Base-by-base conservation (phyloP, 2,797 vertebrate species). In the Gymnoscopelus microlampas region DNA sequence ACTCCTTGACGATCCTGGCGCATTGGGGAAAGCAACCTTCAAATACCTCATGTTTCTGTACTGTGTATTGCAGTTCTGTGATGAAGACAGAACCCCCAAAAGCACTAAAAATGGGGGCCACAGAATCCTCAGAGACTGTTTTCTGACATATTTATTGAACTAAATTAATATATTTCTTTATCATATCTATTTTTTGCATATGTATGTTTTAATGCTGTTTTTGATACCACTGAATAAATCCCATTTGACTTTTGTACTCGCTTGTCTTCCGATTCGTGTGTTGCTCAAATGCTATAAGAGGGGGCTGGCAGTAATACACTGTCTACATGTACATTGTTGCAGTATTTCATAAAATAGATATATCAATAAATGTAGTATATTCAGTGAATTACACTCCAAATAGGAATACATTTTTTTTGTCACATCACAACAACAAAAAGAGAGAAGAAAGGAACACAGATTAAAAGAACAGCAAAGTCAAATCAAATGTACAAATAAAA, bases 121-220 rank as follows among this genome's bases (percentile, higher is more conserved):
- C 71, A 9, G 86, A 81, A 86, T 93, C 92, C 87, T 85, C 91
- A 90, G 89, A 91, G 90, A 88, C 91, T 93, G 92, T 89, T 82
- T 92, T 94, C 93, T 90, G 93, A 94, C 93, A 91, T 94, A 95
- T 95, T 95, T 96, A 98, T 98, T 99, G 83, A 95, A 94, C 92
- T 93, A 96, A 97, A 97, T 95, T 98, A 99, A 98, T 99, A 98
- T 99, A 98, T 99, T 94, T 94, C 79, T 87, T 89, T 88, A 84
- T 84, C 53, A 73, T 85, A 88, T 92, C 88, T 94, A 91, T 94
- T 94, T 95, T 94, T 94, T 44, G 9, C 7, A 9, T 44, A 83
- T 86, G 92, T 82, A 56, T 71, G 79, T 90, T 90, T 76, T 66
- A 79, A 88, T 89, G 82, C 78, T 83, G 78, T 92, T 94, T 44